These are phyloP conservation scores for Phortica variegata DNA, from an alignment of 1,140 invertebrate species.

Conservation along the genomic window DNA sequence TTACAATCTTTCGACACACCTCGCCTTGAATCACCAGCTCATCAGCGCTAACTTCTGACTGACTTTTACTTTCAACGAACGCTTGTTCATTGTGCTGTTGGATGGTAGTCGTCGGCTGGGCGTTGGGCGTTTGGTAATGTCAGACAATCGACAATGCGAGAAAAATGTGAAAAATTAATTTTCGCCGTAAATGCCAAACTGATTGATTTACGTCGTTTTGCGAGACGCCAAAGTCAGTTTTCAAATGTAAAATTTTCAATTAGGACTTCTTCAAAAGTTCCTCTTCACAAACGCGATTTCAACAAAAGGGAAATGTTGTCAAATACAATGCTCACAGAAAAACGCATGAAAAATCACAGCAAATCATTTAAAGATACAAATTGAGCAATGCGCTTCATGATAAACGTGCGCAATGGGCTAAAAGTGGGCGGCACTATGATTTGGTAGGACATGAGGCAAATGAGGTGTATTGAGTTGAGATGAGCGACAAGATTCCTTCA, in stretches of 20 bases:
- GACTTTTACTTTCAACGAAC: constrained; percentile 29
- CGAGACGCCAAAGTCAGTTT: too few relatives aligned
- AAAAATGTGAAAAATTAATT: constrained; percentile 47
- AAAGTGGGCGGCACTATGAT: constrained; percentile 14
- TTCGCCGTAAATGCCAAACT: constrained; percentile 36
- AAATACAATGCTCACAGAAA: constrained; percentile 13
- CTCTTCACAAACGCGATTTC: too few relatives aligned
- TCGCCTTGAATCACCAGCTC: background rate
- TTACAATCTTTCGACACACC: too few relatives aligned
- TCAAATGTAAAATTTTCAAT: constrained; percentile 35
- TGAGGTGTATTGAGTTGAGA: too few relatives aligned
- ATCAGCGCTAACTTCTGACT: constrained; percentile 6
- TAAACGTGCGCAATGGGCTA: constrained; percentile 1
- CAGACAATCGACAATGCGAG: constrained; percentile 5
- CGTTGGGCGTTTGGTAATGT: too few relatives aligned
- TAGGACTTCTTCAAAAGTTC: too few relatives aligned
- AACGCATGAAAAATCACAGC: constrained; percentile 40
- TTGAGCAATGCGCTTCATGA: constrained; percentile 14
- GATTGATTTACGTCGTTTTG: constrained; percentile 29
- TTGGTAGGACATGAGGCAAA: too few relatives aligned
- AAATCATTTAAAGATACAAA: constrained; percentile 30
- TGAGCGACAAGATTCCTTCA: too few relatives aligned
- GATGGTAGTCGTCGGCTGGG: background rate
- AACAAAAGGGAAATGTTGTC: background rate
- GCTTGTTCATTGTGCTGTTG: constrained; percentile 1